Evolutionary conservation across 2,888 invertebrate genomes (phyloP).

Genomic region (Geotrupes spiniger): DNA sequence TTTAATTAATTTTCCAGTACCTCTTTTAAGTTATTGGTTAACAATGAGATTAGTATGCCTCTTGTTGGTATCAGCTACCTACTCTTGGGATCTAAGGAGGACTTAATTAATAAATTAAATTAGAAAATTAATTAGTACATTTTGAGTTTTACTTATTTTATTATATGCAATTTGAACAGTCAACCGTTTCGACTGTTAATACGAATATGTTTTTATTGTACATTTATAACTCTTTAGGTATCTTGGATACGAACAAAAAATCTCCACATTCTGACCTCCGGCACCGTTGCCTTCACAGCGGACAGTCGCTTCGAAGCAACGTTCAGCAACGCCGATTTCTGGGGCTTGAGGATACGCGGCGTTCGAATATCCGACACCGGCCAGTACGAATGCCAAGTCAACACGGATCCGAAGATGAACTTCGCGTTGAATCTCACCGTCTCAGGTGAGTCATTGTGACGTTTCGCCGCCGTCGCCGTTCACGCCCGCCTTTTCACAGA

Average conservation of each 20-base stretch:
- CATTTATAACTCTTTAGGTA: constrained; percentile 53
- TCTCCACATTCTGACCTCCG: constrained; percentile 68
- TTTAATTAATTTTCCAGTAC: too few species aligned
- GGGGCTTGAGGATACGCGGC: constrained; percentile 61
- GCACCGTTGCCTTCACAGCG: constrained; percentile 63
- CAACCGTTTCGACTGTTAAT: too few species aligned
- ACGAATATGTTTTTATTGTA: too few species aligned
- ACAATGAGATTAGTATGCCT: too few species aligned
- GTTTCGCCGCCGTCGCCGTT: neutral
- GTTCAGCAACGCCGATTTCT: constrained; percentile 54
- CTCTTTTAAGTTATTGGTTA: too few species aligned
- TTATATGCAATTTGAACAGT: too few species aligned
- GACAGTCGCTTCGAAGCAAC: constrained; percentile 64
- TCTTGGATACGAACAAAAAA: constrained; percentile 72
- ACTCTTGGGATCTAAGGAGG: too few species aligned
- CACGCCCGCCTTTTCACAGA: constrained; percentile 22
- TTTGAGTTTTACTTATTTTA: too few species aligned
- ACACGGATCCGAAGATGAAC: constrained; percentile 73
- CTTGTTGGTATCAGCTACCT: too few species aligned
- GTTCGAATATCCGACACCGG: constrained; percentile 62
- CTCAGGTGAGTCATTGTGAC: constrained; percentile 52
- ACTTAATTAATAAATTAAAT: too few species aligned
- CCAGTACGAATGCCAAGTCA: constrained; percentile 72
- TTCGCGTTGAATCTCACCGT: constrained; percentile 64
- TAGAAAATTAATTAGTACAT: too few species aligned